These are phyloP conservation scores for Drosophila suzukii DNA, from an alignment of 1,140 invertebrate species.

Conservation along the genomic window DNA sequence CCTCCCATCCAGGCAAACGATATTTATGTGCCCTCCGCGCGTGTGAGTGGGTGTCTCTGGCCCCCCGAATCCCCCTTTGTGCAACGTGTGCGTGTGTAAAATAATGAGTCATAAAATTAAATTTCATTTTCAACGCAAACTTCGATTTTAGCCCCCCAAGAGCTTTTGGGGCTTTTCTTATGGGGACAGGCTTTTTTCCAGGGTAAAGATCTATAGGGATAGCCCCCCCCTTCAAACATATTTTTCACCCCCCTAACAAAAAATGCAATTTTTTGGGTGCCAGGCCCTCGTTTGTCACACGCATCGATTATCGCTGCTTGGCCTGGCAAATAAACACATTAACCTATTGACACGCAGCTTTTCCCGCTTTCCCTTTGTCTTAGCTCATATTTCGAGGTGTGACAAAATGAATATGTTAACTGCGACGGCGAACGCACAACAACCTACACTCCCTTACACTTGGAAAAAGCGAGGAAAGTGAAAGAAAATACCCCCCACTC, in stretches of 20 bases:
- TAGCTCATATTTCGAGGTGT: constrained; percentile 59
- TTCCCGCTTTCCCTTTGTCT: constrained; percentile 26
- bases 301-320: constrained; percentile 63
- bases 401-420: constrained; percentile 49
- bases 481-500: not conserved
- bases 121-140: constrained; percentile 51
- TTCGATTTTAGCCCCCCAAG: constrained; percentile 32
- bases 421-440: constrained; percentile 43
- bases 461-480: constrained; percentile 1
- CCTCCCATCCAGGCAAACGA: constrained; percentile 38
- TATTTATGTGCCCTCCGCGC: constrained; percentile 43
- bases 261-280: constrained; percentile 12
- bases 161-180: not conserved
- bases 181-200: not conserved
- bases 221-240: not conserved
- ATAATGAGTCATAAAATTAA: constrained; percentile 80
- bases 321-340: constrained; percentile 72
- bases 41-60: constrained; percentile 8
- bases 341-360: constrained; percentile 66
- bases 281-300: constrained; percentile 60
- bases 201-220: constrained; percentile 19
- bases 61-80: not conserved
- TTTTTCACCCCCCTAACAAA: not conserved
- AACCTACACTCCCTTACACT: constrained; percentile 15
- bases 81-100: constrained; percentile 43